These are phyloP conservation scores for Hyaena hyaena DNA, from an alignment of 2,113 vertebrate genomes.

Conservation along the genomic window DNA sequence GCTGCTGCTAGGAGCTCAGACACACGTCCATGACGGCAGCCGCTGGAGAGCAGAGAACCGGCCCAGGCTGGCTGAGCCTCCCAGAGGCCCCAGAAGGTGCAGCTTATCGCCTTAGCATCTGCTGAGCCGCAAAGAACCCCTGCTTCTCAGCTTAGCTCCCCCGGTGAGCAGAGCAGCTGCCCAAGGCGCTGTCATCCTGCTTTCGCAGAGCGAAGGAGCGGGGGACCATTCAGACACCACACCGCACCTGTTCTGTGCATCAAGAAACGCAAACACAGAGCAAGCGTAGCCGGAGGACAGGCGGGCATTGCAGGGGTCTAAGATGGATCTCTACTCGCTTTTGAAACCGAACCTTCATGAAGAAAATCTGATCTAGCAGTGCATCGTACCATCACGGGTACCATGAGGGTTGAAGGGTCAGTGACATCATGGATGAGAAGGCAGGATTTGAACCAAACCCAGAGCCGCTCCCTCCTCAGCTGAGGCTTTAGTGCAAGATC, in stretches of 20 bases:
- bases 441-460: background rate
- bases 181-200: background rate
- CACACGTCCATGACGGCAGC: constrained; percentile 39
- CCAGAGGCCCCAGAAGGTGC: background rate
- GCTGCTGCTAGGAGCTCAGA: background rate
- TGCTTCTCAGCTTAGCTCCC: constrained; percentile 27
- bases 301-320: background rate
- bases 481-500: background rate
- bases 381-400: background rate
- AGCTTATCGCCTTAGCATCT: constrained; percentile 45
- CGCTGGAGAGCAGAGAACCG: background rate
- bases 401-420: background rate
- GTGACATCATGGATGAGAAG: background rate
- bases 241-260: fast-evolving
- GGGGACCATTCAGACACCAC: fast-evolving
- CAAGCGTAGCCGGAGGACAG: background rate
- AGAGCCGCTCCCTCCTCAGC: background rate
- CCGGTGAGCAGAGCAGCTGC: background rate
- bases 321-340: background rate
- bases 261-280: background rate
- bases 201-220: background rate
- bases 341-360: background rate
- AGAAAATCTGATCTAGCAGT: background rate
- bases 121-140: background rate
- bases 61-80: background rate